Percentiles rank a stretch among this genome's conserved stretches.
These are phyloP conservation scores for Phytoseiulus persimilis DNA, from an alignment of 2,888 invertebrate species.

Conservation along the genomic window DNA sequence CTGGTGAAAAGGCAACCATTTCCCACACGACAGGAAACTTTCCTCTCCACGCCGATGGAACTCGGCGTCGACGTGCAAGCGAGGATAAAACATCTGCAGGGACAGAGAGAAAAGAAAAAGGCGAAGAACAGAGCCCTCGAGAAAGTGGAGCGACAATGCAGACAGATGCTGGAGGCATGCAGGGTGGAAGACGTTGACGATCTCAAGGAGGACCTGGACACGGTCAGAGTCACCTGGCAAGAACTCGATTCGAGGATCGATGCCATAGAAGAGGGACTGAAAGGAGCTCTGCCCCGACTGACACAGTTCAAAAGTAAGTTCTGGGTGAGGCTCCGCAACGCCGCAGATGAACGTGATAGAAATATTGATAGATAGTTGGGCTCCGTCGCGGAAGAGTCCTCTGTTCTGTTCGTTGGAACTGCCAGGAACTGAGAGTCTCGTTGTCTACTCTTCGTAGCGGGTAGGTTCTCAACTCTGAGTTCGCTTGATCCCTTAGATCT, in stretches of 20 bases:
- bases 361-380: too few species aligned
- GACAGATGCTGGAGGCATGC: slow-evolving; percentile 42
- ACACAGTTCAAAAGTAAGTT: slow-evolving; percentile 59
- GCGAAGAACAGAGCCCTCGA: slow-evolving; percentile 6
- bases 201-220: slow-evolving; percentile 56
- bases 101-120: slow-evolving; percentile 38
- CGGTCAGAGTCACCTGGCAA: slow-evolving; percentile 64
- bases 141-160: slow-evolving; percentile 17
- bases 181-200: slow-evolving; percentile 56
- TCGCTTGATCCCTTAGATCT: slow-evolving; percentile 56
- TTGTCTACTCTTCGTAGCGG: too few species aligned
- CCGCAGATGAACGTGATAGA: too few species aligned
- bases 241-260: slow-evolving; percentile 62
- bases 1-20: too few species aligned
- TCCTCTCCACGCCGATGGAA: slow-evolving; percentile 43
- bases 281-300: slow-evolving; percentile 66
- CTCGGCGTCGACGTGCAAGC: slow-evolving; percentile 15
- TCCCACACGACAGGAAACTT: too few species aligned
- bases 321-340: neutral
- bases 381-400: too few species aligned
- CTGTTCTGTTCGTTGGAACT: too few species aligned
- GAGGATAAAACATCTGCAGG: slow-evolving; percentile 23
- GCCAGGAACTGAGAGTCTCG: too few species aligned
- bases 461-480: neutral
- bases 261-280: slow-evolving; percentile 57